Base-by-base conservation (phyloP, 2,888 invertebrate genomes). In the Philereme vetulata region DNA sequence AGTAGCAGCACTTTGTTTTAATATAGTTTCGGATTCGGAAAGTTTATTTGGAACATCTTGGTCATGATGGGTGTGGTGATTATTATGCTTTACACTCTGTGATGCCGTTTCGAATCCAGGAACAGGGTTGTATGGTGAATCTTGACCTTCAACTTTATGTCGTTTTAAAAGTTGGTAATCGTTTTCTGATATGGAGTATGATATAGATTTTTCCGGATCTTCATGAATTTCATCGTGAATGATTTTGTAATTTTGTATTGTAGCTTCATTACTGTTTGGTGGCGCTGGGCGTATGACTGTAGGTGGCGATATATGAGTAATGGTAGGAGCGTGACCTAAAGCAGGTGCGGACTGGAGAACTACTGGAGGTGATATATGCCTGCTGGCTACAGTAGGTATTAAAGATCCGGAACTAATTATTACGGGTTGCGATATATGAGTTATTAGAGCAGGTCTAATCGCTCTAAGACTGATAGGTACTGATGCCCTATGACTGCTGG, bases 131-230 rank as follows among this genome's bases (percentile, higher is more conserved):
- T 62, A 67, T 3, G 66, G 66, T 6, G 68, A 61, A 51, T 63
- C 65, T 51, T 60, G 59, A 35, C 69, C 57, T 4, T 63, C 56
- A 5, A 44, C 52, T 60, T 72, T 70, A 40, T 76, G 65, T 40
- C 71, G 70, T 55, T 78, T 73, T 51, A 77, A 62, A 60, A 74
- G 77, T 36, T 67, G 52, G 61, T 76, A 76, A 54, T 78, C 73
- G 51, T 70, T 66, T 5, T 74, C 61, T 4, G 77, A 72, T 60
- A 79, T 50, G 0, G 76, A 72, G 61, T 80, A 78, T 3, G 74
- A 64, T 42, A 76, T 51, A 3, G 71, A 58, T 60, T 65, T 72
- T 50, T 75, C 72, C 3, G 69, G 62, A n/a, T 46, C 49, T 36
- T 71, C 53, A 53, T 50, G 44, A 9, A 9, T 36, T 38, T 38